phyloP scores from a whole-genome alignment of 2,797 vertebrate genomes.

The Notolabrus celidotus region DNA sequence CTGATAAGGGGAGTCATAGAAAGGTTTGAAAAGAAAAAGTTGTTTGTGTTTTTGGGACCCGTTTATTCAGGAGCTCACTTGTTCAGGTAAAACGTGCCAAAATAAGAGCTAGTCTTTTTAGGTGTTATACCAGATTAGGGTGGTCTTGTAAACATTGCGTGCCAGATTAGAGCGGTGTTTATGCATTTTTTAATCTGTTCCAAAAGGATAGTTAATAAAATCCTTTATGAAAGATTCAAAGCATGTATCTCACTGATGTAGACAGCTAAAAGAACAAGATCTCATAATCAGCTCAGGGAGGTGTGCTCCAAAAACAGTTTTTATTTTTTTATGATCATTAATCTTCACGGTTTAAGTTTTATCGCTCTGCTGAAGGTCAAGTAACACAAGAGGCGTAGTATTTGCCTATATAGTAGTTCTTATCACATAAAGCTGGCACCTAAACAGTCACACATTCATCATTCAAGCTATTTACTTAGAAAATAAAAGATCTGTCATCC shows the following conservation, averaged over 20 bases:
- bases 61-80: not conserved
- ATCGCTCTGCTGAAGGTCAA: slow-evolving; percentile 43
- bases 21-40: not conserved
- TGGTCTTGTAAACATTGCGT: slow-evolving; percentile 34
- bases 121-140: not conserved
- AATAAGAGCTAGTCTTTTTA: not conserved
- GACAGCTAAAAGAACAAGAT: slow-evolving; percentile 3
- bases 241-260: slow-evolving; percentile 3
- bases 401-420: slow-evolving; percentile 12
- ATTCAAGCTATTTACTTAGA: slow-evolving; percentile 20
- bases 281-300: slow-evolving; percentile 32
- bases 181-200: not conserved
- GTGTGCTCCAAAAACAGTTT: slow-evolving; percentile 21
- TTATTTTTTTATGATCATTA: slow-evolving; percentile 14
- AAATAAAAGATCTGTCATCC: not conserved
- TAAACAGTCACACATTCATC: slow-evolving; percentile 29
- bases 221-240: not conserved
- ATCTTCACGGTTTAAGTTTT: slow-evolving; percentile 36
- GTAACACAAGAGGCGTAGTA: not conserved
- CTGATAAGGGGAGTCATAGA: slow-evolving; percentile 22
- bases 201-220: not conserved
- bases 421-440: slow-evolving; percentile 20
- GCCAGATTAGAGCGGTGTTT: slow-evolving; percentile 12
- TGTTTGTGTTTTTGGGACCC: slow-evolving; percentile 10
- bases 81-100: not conserved